Percentiles rank a stretch among this genome's conserved stretches.
phyloP scores from a whole-genome alignment of 1,140 invertebrate genomes.

The Anthonomus grandis region DNA sequence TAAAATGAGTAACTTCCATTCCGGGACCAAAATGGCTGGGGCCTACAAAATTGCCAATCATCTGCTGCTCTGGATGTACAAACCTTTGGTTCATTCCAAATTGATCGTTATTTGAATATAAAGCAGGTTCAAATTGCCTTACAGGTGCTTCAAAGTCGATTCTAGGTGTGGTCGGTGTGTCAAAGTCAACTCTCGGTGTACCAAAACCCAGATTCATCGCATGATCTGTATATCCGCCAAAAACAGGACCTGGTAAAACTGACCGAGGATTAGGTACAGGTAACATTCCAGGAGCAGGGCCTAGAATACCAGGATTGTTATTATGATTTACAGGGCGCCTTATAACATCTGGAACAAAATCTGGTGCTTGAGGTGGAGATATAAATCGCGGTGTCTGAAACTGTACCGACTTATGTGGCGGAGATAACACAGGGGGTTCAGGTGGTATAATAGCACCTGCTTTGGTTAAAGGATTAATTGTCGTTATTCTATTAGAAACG shows the following conservation, averaged over 20 bases:
- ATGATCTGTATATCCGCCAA: neutral
- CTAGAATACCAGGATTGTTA: neutral
- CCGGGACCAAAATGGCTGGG: too few relatives aligned
- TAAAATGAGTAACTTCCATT: too few relatives aligned
- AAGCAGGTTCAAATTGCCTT: too few relatives aligned
- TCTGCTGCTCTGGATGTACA: too few relatives aligned
- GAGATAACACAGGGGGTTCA: neutral
- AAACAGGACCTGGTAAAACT: neutral
- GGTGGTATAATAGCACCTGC: neutral
- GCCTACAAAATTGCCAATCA: too few relatives aligned
- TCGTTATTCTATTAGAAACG: too few relatives aligned
- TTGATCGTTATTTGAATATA: too few relatives aligned
- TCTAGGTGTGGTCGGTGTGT: conserved; percentile 1
- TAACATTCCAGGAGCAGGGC: neutral
- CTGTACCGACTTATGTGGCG: neutral
- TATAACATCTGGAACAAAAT: neutral
- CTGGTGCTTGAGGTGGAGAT: neutral
- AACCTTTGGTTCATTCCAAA: too few relatives aligned
- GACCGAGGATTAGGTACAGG: neutral
- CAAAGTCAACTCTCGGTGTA: neutral
- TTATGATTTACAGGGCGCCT: too few relatives aligned
- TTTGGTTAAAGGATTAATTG: too few relatives aligned
- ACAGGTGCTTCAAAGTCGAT: conserved; percentile 10
- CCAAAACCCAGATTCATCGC: conserved; percentile 12
- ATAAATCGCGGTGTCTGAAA: conserved; percentile 10